phyloP scores from a whole-genome alignment of 2,888 invertebrate species.

The Criorhina ranunculi region DNA sequence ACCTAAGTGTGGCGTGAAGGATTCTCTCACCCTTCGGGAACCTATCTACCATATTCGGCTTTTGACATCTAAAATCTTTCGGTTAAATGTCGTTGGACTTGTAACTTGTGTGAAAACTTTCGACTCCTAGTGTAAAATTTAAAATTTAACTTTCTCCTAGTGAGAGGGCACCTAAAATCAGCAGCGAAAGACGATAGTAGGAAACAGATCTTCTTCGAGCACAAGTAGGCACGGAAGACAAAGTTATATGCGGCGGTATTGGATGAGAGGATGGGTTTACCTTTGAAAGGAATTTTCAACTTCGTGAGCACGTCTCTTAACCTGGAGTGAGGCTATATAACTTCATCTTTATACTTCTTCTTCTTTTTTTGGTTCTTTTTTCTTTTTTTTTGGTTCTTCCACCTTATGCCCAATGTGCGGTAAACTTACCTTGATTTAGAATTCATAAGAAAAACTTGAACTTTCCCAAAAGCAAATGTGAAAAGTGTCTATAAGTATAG shows the following conservation, averaged over 20 bases:
- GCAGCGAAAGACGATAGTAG: constrained; percentile 23
- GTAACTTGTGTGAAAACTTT: constrained; percentile 36
- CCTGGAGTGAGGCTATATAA: constrained; percentile 32
- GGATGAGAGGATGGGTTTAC: constrained; percentile 27
- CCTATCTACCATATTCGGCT: too few relatives aligned
- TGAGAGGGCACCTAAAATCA: constrained; percentile 51
- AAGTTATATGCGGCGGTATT: constrained; percentile 23
- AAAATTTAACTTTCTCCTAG: constrained; percentile 51
- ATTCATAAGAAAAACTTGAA: constrained; percentile 68
- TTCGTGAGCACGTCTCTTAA: constrained; percentile 49
- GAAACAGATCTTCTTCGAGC: constrained; percentile 45
- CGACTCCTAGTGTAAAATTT: constrained; percentile 56
- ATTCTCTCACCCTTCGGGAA: too few relatives aligned
- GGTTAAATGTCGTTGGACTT: too few relatives aligned
- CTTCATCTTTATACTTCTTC: constrained; percentile 40
- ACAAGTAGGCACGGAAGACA: constrained; percentile 16
- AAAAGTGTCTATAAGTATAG: not conserved
- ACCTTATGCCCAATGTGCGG: constrained; percentile 32
- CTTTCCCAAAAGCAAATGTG: constrained; percentile 17
- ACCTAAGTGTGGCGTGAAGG: too few relatives aligned
- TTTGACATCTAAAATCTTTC: too few relatives aligned
- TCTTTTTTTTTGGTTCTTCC: too few relatives aligned
- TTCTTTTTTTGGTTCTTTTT: constrained; percentile 8
- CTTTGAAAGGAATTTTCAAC: constrained; percentile 47
- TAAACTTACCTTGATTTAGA: constrained; percentile 67